A percentile compares a stretch with the other conserved stretches of the same genome.
Evolutionary conservation across 2,888 invertebrate genomes (phyloP).

Genomic region (Lasioglossum malachurum): DNA sequence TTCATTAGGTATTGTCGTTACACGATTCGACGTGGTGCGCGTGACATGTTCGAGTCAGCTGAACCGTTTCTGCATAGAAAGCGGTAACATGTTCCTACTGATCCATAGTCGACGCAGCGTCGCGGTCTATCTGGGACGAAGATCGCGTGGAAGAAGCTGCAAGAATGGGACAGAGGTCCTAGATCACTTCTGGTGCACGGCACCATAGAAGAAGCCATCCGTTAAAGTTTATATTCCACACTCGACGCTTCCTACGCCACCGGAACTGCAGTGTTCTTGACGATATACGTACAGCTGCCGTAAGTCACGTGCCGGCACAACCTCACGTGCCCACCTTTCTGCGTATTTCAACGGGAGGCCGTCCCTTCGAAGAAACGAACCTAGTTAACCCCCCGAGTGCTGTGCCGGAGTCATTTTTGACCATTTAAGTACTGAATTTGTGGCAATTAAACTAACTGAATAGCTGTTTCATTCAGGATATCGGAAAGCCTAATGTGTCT

Average conservation of each 20-base stretch:
- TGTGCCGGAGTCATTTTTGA: too few species aligned
- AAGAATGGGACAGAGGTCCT: constrained; percentile 57
- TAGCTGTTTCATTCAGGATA: too few species aligned
- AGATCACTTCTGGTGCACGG: constrained; percentile 57
- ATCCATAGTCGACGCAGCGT: constrained; percentile 38
- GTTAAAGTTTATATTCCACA: constrained; percentile 72
- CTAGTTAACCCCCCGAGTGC: neutral
- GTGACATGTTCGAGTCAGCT: constrained; percentile 16
- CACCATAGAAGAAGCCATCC: constrained; percentile 64
- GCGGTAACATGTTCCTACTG: constrained; percentile 33
- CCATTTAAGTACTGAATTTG: too few species aligned
- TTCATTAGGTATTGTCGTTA: neutral
- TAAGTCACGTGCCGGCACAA: constrained; percentile 59
- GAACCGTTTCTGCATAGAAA: constrained; percentile 32
- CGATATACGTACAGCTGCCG: constrained; percentile 67
- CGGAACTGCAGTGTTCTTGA: constrained; percentile 65
- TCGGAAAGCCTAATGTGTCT: too few species aligned
- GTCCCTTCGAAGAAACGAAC: constrained; percentile 3
- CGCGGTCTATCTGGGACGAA: constrained; percentile 56
- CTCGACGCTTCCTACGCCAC: constrained; percentile 65
- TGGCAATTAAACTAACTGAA: too few species aligned
- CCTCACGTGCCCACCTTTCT: constrained; percentile 9
- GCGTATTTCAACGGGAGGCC: neutral
- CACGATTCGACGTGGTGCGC: neutral
- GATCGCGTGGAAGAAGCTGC: constrained; percentile 62